These are phyloP conservation scores for Biston stratarius DNA, from an alignment of 2,888 invertebrate species.

Conservation along the genomic window DNA sequence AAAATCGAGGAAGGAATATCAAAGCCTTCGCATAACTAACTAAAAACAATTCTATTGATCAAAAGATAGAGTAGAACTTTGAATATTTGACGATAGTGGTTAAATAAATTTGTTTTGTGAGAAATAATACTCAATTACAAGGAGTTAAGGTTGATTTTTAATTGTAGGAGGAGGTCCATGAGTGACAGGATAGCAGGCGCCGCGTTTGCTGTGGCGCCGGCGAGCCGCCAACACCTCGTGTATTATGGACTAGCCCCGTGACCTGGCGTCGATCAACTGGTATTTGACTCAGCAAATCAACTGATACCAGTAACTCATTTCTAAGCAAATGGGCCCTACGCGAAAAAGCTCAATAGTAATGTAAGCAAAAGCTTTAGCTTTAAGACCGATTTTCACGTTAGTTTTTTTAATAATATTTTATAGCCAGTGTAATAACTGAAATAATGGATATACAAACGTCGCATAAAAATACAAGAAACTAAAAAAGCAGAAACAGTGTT, in stretches of 20 bases:
- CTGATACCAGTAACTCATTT: constrained; percentile 69
- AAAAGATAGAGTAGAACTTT: constrained; percentile 53
- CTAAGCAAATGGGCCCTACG: constrained; percentile 67
- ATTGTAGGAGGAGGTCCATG: constrained; percentile 51
- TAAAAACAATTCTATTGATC: constrained; percentile 44
- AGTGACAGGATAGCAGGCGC: constrained; percentile 83
- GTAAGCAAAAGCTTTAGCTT: not conserved
- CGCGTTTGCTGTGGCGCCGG: constrained; percentile 82
- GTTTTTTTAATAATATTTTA: no score
- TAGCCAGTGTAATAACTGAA: not conserved
- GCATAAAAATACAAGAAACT: not conserved
- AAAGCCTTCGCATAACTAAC: constrained; percentile 40
- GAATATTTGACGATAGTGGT: constrained; percentile 57
- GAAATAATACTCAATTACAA: constrained; percentile 44
- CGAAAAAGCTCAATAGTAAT: constrained; percentile 53
- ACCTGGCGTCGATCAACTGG: constrained; percentile 83
- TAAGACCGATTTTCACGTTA: not conserved
- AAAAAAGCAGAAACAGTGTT: constrained; percentile 46
- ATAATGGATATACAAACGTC: constrained; percentile 49
- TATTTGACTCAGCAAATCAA: constrained; percentile 78
- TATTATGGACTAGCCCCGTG: constrained; percentile 85
- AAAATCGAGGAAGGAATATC: constrained; percentile 77
- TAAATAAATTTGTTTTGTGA: constrained; percentile 47
- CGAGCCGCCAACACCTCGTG: constrained; percentile 84
- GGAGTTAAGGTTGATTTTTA: constrained; percentile 49